Evolutionary conservation across 2,888 invertebrate species (phyloP).

Genomic region (Dioctria rufipes): DNA sequence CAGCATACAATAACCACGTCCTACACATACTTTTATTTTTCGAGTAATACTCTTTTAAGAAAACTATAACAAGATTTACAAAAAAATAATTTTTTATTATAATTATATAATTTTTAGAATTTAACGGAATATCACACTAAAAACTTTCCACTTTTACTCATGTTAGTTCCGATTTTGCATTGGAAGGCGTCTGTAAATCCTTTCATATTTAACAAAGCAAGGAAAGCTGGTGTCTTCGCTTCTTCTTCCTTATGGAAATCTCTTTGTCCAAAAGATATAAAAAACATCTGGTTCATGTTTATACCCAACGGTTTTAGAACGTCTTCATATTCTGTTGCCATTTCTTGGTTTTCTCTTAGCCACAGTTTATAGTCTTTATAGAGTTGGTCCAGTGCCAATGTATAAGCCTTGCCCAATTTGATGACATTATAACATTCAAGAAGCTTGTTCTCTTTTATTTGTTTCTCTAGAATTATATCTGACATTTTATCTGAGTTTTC

Average conservation of each 20-base stretch:
- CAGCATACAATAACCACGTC: no score
- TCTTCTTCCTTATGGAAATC: background rate
- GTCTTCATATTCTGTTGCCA: background rate
- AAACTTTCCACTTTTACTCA: conserved; percentile 15
- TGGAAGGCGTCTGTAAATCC: background rate
- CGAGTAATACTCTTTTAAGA: no score
- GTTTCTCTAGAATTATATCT: background rate
- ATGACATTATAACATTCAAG: background rate
- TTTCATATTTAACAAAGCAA: background rate
- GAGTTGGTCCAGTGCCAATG: background rate
- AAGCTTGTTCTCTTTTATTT: background rate
- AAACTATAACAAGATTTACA: no score
- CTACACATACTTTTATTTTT: no score
- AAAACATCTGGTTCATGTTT: background rate
- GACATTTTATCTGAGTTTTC: conserved; percentile 4
- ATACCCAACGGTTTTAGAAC: background rate
- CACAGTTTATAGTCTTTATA: conserved; percentile 9
- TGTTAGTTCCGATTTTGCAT: conserved; percentile 2
- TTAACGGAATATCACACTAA: background rate
- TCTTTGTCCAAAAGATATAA: conserved; percentile 15
- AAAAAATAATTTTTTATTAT: no score
- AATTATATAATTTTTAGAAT: no score
- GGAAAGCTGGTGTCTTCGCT: background rate
- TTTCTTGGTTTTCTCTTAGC: background rate
- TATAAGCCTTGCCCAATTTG: background rate